These are phyloP conservation scores for Conger conger DNA, from an alignment of 2,113 vertebrate species.

Conservation along the genomic window DNA sequence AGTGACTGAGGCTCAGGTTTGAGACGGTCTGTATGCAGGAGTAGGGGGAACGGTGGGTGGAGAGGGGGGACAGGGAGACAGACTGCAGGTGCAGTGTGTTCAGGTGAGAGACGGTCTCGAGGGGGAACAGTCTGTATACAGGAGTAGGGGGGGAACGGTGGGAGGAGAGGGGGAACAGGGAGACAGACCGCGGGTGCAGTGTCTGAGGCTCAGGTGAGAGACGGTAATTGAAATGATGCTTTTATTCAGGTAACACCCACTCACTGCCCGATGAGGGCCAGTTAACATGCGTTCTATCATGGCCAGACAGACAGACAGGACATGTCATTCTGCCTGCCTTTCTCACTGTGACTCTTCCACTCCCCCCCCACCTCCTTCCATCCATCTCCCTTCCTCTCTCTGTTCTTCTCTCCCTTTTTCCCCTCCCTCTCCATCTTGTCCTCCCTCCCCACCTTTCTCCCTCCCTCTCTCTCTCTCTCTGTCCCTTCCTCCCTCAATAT, in stretches of 20 bases:
- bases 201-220: neutral
- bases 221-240: constrained; percentile 1
- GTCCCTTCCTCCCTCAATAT: neutral
- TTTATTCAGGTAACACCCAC: neutral
- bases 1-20: no score
- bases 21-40: no score
- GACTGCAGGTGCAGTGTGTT: no score
- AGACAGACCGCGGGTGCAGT: neutral
- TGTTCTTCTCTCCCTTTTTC: neutral
- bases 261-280: constrained; percentile 4
- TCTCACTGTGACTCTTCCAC: neutral
- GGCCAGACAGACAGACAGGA: neutral
- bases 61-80: no score
- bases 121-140: no score
- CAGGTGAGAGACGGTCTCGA: no score
- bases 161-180: neutral
- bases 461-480: neutral
- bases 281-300: neutral
- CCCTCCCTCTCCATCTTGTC: neutral
- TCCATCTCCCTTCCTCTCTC: neutral
- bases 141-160: neutral
- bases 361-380: neutral
- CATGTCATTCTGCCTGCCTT: neutral
- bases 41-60: no score
- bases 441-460: neutral